Conservation (phyloP, 2,113 vertebrate species). For the Phainopepla nitens region DNA sequence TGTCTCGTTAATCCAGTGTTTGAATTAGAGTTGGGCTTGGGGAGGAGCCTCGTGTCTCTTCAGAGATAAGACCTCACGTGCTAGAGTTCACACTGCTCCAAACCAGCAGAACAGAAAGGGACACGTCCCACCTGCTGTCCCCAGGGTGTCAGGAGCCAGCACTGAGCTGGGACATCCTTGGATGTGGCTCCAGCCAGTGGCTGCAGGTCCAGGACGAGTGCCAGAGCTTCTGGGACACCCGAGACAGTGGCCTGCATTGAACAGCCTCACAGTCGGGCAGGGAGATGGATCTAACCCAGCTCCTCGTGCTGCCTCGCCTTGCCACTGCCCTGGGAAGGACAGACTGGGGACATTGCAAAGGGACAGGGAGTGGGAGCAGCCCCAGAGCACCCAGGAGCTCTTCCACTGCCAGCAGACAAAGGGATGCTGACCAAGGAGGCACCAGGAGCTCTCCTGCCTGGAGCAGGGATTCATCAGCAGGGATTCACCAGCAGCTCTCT, state of each 20-base stretch:
- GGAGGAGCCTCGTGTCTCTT: background rate
- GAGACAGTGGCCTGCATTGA: accelerated
- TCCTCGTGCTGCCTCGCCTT: background rate
- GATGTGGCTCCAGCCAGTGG: background rate
- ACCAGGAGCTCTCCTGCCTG: background rate
- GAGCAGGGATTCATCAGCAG: background rate
- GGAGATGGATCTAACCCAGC: background rate
- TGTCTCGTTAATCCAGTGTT: background rate
- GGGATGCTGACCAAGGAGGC: background rate
- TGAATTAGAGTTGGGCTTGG: background rate
- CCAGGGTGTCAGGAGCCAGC: accelerated
- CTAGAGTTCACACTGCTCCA: background rate
- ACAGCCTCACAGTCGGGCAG: accelerated
- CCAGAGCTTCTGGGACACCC: background rate
- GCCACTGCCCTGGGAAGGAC: background rate
- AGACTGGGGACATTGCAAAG: background rate
- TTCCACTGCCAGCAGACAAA: background rate
- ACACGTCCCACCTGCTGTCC: background rate
- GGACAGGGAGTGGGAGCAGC: background rate
- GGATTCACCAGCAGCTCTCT: background rate
- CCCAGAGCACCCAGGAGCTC: background rate
- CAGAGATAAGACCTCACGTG: background rate
- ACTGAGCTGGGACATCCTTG: background rate
- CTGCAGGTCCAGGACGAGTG: background rate
- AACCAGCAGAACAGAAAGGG: background rate